phyloP scores from a whole-genome alignment of 2,888 invertebrate genomes.

The Nyleta sp. region DNA sequence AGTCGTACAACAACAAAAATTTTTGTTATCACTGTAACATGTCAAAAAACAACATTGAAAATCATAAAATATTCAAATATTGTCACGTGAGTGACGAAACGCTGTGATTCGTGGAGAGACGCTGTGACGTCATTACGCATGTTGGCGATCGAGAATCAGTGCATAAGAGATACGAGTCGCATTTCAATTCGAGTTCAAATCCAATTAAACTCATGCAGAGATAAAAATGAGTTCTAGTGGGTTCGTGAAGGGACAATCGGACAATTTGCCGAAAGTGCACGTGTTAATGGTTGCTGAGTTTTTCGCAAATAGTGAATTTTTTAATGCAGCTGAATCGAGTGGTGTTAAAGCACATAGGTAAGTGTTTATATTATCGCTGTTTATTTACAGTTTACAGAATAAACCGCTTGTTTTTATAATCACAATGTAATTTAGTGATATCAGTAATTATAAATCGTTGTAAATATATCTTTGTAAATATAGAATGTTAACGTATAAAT shows the following conservation, averaged over 20 bases:
- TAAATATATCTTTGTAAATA: too few relatives aligned
- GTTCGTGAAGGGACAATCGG: slow-evolving; percentile 28
- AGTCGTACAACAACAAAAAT: slow-evolving; percentile 6
- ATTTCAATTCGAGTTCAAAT: not conserved
- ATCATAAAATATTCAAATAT: not conserved
- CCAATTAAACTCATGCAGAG: not conserved
- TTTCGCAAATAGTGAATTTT: slow-evolving; percentile 12
- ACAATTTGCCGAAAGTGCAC: slow-evolving; percentile 41
- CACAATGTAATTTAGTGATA: too few relatives aligned
- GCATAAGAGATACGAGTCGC: not conserved
- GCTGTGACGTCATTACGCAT: slow-evolving; percentile 12
- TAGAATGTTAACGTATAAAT: too few relatives aligned
- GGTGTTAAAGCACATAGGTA: slow-evolving; percentile 23
- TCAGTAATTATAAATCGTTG: too few relatives aligned
- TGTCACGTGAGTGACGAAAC: slow-evolving; percentile 7
- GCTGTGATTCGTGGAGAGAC: not conserved
- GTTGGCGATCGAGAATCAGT: not conserved
- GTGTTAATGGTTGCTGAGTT: slow-evolving; percentile 43
- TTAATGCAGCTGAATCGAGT: slow-evolving; percentile 16
- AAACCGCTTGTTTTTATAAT: too few relatives aligned
- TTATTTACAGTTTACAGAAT: too few relatives aligned
- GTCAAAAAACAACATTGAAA: slow-evolving; percentile 3
- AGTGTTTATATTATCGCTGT: not conserved
- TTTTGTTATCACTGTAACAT: not conserved
- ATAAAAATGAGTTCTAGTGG: not conserved